Conservation (phyloP, 2,113 vertebrate species). For the Mirounga angustirostris region DNA sequence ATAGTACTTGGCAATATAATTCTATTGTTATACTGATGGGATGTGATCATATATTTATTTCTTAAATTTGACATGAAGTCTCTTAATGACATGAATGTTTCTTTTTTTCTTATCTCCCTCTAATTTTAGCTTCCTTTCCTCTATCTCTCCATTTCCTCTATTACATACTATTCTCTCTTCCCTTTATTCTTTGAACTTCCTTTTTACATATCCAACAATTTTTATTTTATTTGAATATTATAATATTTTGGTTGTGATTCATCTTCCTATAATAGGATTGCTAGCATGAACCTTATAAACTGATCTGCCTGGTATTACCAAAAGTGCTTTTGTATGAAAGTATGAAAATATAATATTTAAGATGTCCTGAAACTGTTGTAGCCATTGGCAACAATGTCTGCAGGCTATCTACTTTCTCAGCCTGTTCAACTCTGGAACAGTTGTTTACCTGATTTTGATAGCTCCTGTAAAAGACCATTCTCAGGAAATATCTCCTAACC, state of each 20-base stretch:
- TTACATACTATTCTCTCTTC: neutral
- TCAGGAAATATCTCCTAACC: conserved; percentile 66
- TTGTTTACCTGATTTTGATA: conserved; percentile 67
- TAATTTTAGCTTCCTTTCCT: conserved; percentile 54
- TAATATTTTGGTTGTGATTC: neutral
- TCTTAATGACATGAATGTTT: conserved; percentile 59
- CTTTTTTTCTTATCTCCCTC: conserved; percentile 50
- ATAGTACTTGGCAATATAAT: conserved; percentile 69
- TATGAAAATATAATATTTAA: conserved; percentile 38
- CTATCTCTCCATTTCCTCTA: neutral
- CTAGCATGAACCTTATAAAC: neutral
- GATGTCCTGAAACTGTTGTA: conserved; percentile 1
- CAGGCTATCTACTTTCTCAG: conserved; percentile 35
- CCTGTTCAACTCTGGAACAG: conserved; percentile 77
- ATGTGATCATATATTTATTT: conserved; percentile 64
- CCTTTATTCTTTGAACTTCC: neutral
- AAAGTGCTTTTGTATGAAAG: neutral
- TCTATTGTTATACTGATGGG: conserved; percentile 71
- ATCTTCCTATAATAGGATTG: neutral
- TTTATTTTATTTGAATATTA: neutral
- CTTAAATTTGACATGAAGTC: conserved; percentile 69
- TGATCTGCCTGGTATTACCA: neutral
- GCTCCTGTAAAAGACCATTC: conserved; percentile 53
- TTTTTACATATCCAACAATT: neutral
- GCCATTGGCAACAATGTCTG: conserved; percentile 35